Evolutionary conservation across 2,888 invertebrate species (phyloP).

Genomic region (Parthenolecanium corni): DNA sequence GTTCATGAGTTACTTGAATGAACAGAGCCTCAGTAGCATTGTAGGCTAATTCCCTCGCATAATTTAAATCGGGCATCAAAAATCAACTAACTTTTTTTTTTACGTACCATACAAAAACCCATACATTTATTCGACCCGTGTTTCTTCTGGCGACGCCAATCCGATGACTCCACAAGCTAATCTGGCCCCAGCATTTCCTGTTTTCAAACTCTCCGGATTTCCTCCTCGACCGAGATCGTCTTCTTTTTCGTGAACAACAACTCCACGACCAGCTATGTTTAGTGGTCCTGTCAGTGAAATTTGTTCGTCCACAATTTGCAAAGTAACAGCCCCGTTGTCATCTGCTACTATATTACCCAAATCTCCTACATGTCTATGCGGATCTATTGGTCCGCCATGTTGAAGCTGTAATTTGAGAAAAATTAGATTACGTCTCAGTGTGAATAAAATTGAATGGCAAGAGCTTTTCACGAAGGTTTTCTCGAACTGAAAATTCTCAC

Average conservation of each 20-base stretch:
- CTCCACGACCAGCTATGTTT: conserved; percentile 58
- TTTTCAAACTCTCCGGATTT: conserved; percentile 57
- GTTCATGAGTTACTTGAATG: too few species aligned
- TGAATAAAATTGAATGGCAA: neutral
- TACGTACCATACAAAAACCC: too few species aligned
- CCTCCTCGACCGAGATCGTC: conserved; percentile 66
- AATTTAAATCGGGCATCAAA: too few species aligned
- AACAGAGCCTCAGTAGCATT: too few species aligned
- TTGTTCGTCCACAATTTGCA: conserved; percentile 52
- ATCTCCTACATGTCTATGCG: conserved; percentile 68
- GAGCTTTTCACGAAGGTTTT: neutral
- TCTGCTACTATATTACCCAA: conserved; percentile 67
- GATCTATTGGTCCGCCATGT: conserved; percentile 61
- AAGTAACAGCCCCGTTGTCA: conserved; percentile 43
- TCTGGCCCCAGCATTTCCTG: conserved; percentile 71
- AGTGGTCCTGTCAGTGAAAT: conserved; percentile 53
- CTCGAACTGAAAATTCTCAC: conserved; percentile 41
- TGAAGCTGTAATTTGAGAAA: conserved; percentile 43
- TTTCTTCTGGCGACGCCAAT: neutral
- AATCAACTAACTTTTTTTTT: too few species aligned
- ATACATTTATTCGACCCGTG: too few species aligned
- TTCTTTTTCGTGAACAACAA: conserved; percentile 60
- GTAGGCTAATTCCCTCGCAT: too few species aligned
- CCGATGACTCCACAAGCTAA: conserved; percentile 75
- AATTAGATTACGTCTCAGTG: neutral